Percentiles rank a stretch among this genome's conserved stretches.
Conservation (phyloP, 2,888 invertebrate genomes). For the Volucella inanis region DNA sequence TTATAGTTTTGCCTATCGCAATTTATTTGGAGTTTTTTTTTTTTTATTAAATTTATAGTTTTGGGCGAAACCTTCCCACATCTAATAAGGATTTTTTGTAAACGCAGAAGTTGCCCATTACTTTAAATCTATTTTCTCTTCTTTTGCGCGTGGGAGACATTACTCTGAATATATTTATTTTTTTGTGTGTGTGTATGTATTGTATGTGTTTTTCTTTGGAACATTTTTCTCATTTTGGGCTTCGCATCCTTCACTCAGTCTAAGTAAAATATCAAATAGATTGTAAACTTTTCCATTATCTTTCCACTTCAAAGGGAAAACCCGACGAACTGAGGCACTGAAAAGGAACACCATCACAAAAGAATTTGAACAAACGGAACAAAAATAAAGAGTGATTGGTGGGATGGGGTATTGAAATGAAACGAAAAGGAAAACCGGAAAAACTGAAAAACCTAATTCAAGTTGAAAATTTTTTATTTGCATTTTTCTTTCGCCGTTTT, state of each 20-base stretch:
- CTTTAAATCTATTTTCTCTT: too few species aligned
- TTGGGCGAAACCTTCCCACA: too few species aligned
- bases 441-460: slow-evolving; percentile 54
- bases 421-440: slow-evolving; percentile 1
- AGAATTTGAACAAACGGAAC: neutral
- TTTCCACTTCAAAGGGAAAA: slow-evolving; percentile 45
- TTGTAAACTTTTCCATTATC: slow-evolving; percentile 66
- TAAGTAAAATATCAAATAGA: slow-evolving; percentile 66
- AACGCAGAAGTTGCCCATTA: too few species aligned
- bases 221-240: slow-evolving; percentile 12
- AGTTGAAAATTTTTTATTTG: slow-evolving; percentile 53
- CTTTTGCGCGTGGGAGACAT: too few species aligned
- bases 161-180: too few species aligned
- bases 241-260: slow-evolving; percentile 6
- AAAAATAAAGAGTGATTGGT: neutral
- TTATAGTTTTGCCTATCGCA: too few species aligned
- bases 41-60: too few species aligned
- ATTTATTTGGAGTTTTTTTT: too few species aligned
- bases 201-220: slow-evolving; percentile 7
- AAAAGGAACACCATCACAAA: slow-evolving; percentile 11
- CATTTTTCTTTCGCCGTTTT: slow-evolving; percentile 17
- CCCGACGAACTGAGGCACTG: neutral
- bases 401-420: neutral
- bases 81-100: too few species aligned
- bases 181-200: too few species aligned